Evolutionary conservation across 2,888 invertebrate species (phyloP).

Genomic region (Folsomia candida): DNA sequence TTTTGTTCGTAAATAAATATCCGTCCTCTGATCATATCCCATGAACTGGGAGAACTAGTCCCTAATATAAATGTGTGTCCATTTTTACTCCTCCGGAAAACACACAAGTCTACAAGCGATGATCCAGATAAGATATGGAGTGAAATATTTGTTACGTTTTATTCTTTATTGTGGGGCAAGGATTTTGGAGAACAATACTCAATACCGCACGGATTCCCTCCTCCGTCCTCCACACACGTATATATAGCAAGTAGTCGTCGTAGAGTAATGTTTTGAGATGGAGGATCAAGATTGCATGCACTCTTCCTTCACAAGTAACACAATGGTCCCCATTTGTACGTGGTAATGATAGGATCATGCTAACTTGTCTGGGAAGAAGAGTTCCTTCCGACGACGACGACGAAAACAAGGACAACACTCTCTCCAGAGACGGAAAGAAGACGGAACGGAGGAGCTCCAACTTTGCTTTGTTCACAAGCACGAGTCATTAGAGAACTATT

Average conservation of each 20-base stretch:
- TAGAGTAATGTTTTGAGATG: background rate
- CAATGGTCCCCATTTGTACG: slow-evolving; percentile 13
- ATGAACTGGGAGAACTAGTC: too few species aligned
- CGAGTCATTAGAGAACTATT: background rate
- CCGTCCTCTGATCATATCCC: too few species aligned
- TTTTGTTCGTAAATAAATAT: too few species aligned
- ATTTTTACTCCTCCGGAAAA: background rate
- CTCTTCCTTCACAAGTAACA: background rate
- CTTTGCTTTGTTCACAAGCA: background rate
- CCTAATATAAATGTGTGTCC: too few species aligned
- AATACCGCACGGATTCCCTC: background rate
- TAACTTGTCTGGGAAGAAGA: too few species aligned
- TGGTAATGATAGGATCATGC: slow-evolving; percentile 19
- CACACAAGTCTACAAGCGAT: background rate
- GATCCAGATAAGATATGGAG: background rate
- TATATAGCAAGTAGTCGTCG: too few species aligned
- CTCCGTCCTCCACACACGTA: too few species aligned
- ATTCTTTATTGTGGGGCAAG: background rate
- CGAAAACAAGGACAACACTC: background rate
- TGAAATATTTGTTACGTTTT: background rate
- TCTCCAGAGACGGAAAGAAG: background rate
- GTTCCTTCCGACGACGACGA: background rate
- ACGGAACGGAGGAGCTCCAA: too few species aligned
- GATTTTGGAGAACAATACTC: background rate
- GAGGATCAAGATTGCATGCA: background rate